These are phyloP conservation scores for Coptodon bakossiorum DNA, from an alignment of 2,113 vertebrate species.

Conservation along the genomic window DNA sequence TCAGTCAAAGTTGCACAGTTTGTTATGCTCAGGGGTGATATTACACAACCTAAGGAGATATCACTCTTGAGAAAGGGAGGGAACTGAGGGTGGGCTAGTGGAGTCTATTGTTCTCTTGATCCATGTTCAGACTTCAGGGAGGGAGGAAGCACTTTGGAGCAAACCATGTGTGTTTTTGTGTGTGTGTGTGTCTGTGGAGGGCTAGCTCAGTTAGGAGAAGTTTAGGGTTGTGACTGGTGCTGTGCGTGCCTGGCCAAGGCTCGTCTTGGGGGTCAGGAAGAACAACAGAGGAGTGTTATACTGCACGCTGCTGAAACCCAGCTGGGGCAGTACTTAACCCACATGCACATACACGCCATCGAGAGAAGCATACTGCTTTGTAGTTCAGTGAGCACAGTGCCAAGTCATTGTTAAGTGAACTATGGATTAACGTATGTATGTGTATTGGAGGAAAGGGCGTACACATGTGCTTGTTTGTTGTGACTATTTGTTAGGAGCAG, in stretches of 20 bases:
- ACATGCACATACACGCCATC: not conserved
- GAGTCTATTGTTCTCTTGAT: slow-evolving; percentile 46
- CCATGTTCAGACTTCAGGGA: slow-evolving; percentile 10
- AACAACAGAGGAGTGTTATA: slow-evolving; percentile 67
- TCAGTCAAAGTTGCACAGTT: slow-evolving; percentile 1
- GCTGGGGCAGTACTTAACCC: slow-evolving; percentile 72
- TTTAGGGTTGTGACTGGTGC: not conserved
- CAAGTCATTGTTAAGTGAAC: slow-evolving; percentile 65
- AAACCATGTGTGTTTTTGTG: not conserved
- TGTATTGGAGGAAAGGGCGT: not conserved
- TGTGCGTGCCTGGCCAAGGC: slow-evolving; percentile 16
- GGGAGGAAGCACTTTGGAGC: slow-evolving; percentile 1
- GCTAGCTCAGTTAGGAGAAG: not conserved
- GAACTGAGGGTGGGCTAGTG: not conserved
- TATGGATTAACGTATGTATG: not conserved
- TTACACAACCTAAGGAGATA: slow-evolving; percentile 37
- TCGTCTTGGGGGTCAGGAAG: slow-evolving; percentile 50
- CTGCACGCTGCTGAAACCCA: slow-evolving; percentile 70
- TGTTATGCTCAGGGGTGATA: slow-evolving; percentile 12
- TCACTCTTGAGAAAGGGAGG: slow-evolving; percentile 29
- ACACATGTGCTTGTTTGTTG: not conserved
- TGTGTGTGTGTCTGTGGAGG: not conserved
- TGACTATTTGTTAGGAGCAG: not conserved
- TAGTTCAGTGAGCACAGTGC: slow-evolving; percentile 75
- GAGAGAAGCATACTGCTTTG: not conserved